These are phyloP conservation scores for Chloroceryle amazona DNA, from an alignment of 2,797 vertebrate species.

Conservation along the genomic window DNA sequence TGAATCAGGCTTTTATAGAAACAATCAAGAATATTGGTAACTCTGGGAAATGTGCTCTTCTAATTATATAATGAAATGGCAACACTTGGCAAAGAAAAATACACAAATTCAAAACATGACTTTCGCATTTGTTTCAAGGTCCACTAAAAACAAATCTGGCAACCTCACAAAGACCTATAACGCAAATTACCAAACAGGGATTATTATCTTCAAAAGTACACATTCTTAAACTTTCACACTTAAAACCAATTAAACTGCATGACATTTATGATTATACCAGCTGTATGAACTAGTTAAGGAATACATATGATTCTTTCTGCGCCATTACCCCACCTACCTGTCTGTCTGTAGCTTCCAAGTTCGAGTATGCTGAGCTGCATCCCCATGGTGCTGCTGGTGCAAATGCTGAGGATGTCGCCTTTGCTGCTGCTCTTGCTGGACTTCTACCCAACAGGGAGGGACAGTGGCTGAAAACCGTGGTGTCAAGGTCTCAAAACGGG, in stretches of 20 bases:
- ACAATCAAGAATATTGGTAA: neutral
- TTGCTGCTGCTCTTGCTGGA: slow-evolving; percentile 98
- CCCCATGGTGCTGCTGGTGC: slow-evolving; percentile 98
- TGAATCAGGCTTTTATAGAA: neutral
- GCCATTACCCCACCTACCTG: slow-evolving; percentile 76
- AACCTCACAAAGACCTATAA: neutral
- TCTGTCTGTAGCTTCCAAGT: slow-evolving; percentile 98
- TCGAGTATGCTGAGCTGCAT: slow-evolving; percentile 97
- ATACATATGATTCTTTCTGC: fast-evolving
- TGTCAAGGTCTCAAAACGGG: slow-evolving; percentile 96
- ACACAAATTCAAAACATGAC: neutral
- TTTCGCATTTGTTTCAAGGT: neutral
- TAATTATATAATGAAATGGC: neutral
- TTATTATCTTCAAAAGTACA: neutral
- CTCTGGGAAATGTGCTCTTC: neutral
- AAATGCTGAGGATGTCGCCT: slow-evolving; percentile 96
- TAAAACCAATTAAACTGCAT: neutral
- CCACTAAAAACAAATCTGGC: neutral
- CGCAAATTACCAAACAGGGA: fast-evolving
- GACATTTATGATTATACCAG: neutral
- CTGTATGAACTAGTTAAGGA: neutral
- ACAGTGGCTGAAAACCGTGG: slow-evolving; percentile 98
- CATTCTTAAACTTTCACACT: fast-evolving
- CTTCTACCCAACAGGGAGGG: slow-evolving; percentile 98
- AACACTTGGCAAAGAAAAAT: neutral